Percentiles rank a stretch among this genome's conserved stretches.
Evolutionary conservation across 2,888 invertebrate genomes (phyloP).

Genomic region (Neelides folsomi): DNA sequence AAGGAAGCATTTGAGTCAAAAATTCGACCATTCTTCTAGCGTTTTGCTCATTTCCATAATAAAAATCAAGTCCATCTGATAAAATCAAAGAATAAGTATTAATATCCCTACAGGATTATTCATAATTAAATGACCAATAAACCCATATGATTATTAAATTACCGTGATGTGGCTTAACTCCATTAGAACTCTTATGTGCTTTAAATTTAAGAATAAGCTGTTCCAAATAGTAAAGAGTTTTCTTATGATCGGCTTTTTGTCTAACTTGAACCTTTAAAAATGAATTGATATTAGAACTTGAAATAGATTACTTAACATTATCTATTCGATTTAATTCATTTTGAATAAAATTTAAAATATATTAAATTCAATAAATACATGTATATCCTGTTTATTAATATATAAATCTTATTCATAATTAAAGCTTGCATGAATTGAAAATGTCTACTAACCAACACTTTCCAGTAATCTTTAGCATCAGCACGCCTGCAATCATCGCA

Average conservation of each 20-base stretch:
- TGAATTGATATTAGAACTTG: constrained; percentile 6
- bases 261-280: constrained; percentile 61
- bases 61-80: constrained; percentile 89
- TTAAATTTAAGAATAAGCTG: constrained; percentile 91
- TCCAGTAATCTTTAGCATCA: constrained; percentile 97
- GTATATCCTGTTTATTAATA: too few relatives aligned
- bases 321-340: too few relatives aligned
- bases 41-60: constrained; percentile 71
- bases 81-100: too few relatives aligned
- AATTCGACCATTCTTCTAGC: constrained; percentile 95
- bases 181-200: constrained; percentile 75
- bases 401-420: too few relatives aligned
- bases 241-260: constrained; percentile 79
- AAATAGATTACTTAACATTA: too few relatives aligned
- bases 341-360: too few relatives aligned
- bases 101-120: neutral
- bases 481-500: constrained; percentile 93
- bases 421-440: too few relatives aligned
- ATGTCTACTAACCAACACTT: constrained; percentile 49
- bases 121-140: neutral
- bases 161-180: constrained; percentile 76
- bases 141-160: constrained; percentile 24
- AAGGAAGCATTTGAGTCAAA: constrained; percentile 70
- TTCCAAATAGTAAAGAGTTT: constrained; percentile 94
- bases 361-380: too few relatives aligned